A percentile compares a stretch with the other conserved stretches of the same genome.
Conservation (phyloP, 2,113 vertebrate genomes). For the Gallinago paraguaiae region DNA sequence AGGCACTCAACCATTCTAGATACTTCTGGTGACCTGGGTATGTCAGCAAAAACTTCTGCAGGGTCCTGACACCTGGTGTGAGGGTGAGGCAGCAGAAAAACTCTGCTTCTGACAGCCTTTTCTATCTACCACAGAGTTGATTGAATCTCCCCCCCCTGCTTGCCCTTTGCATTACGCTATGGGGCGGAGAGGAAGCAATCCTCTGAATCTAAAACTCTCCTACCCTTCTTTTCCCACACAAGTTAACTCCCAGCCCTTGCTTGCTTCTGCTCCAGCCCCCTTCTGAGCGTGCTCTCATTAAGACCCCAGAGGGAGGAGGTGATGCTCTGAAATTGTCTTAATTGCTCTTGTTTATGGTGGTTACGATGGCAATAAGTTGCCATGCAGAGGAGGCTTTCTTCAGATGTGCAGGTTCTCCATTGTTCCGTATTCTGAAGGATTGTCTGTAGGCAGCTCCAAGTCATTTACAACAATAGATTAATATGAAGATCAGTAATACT, state of each 20-base stretch:
- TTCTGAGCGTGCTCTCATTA: slow-evolving; percentile 56
- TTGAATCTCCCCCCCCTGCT: neutral
- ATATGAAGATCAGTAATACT: slow-evolving; percentile 60
- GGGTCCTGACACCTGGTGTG: neutral
- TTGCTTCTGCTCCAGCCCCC: slow-evolving; percentile 46
- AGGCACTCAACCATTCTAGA: neutral
- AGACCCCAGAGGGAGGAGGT: slow-evolving; percentile 68
- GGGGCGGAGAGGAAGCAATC: neutral
- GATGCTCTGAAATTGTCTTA: slow-evolving; percentile 69
- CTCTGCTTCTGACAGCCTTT: neutral
- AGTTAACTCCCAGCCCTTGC: slow-evolving; percentile 7
- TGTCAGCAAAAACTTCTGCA: neutral
- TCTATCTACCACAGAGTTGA: neutral
- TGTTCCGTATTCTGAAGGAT: slow-evolving; percentile 58
- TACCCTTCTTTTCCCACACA: slow-evolving; percentile 15
- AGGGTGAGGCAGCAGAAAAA: neutral
- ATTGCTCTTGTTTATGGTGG: slow-evolving; percentile 71
- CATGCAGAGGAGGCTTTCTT: slow-evolving; percentile 62
- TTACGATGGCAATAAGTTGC: slow-evolving; percentile 69
- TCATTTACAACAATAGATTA: slow-evolving; percentile 72
- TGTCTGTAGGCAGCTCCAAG: slow-evolving; percentile 73
- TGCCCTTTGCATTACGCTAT: neutral
- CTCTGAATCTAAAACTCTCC: neutral
- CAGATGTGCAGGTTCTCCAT: slow-evolving; percentile 59
- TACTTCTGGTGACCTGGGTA: neutral